A percentile compares a stretch with the other conserved stretches of the same genome.
phyloP scores from a whole-genome alignment of 2,888 invertebrate genomes.

The Nasonovia ribisnigri region DNA sequence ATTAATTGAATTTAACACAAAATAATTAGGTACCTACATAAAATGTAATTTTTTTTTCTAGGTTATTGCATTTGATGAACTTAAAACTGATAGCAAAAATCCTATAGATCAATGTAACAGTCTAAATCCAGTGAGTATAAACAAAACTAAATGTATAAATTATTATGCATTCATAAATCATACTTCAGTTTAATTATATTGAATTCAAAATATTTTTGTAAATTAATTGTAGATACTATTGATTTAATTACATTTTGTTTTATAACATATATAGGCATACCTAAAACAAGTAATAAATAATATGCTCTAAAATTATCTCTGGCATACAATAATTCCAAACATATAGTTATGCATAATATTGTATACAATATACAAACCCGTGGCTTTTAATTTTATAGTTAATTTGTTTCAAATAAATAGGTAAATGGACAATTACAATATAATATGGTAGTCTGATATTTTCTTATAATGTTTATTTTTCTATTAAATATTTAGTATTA shows the following conservation, averaged over 20 bases:
- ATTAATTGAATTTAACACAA: not conserved
- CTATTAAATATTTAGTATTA: not conserved
- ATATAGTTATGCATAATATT: not conserved
- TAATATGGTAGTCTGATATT: not conserved
- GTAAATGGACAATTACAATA: not conserved
- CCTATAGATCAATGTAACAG: slow-evolving; percentile 99
- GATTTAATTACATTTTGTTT: not conserved
- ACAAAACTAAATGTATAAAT: not conserved
- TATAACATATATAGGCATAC: not conserved
- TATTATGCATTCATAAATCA: not conserved
- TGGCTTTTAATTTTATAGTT: not conserved
- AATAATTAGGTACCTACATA: not conserved
- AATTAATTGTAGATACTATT: not conserved
- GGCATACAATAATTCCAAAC: not conserved
- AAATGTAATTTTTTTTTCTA: slow-evolving; percentile 69
- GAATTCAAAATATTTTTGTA: not conserved
- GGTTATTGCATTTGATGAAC: slow-evolving; percentile 98
- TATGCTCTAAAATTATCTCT: not conserved
- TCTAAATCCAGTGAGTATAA: slow-evolving; percentile 91
- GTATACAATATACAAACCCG: not conserved
- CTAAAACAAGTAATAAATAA: not conserved
- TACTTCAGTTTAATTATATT: not conserved
- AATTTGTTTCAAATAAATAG: not conserved
- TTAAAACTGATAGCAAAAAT: slow-evolving; percentile 99
- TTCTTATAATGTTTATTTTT: not conserved